phyloP scores from a whole-genome alignment of 2,797 vertebrate genomes.

The Phaenicophaeus curvirostris region DNA sequence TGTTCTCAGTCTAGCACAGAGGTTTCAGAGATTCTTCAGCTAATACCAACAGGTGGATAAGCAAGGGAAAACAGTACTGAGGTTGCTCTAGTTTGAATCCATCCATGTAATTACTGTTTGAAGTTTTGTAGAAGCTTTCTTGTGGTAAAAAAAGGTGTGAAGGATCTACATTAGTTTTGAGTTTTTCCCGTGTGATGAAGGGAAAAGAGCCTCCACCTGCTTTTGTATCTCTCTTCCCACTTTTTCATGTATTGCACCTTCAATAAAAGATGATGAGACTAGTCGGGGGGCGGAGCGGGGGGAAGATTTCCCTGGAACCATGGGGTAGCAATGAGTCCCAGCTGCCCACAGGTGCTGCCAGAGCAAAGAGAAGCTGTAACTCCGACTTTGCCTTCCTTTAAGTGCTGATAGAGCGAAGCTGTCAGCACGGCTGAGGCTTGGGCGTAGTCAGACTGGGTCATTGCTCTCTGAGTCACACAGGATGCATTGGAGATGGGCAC shows the following conservation, averaged over 20 bases:
- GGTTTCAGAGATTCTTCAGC: not conserved
- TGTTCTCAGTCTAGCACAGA: not conserved
- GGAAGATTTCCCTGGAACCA: accelerated
- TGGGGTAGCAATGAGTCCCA: accelerated
- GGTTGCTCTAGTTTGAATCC: not conserved
- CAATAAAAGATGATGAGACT: not conserved
- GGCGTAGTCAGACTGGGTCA: accelerated
- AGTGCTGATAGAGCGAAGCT: not conserved
- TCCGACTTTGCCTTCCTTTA: not conserved
- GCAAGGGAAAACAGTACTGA: accelerated
- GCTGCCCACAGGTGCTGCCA: not conserved
- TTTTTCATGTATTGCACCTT: accelerated
- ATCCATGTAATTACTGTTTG: accelerated
- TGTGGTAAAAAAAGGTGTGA: not conserved
- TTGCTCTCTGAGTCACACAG: not conserved
- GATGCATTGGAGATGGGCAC: accelerated
- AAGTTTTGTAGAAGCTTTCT: not conserved
- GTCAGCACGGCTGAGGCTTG: accelerated
- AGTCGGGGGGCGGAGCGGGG: accelerated
- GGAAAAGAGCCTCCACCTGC: no score
- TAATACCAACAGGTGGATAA: not conserved
- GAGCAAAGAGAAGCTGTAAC: accelerated
- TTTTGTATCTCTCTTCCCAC: accelerated
- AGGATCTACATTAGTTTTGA: not conserved
- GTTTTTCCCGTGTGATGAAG: not conserved